Percentiles rank a stretch among this genome's conserved stretches.
These are phyloP conservation scores for Iselma pallidipennis DNA, from an alignment of 2,888 invertebrate species.

Conservation along the genomic window DNA sequence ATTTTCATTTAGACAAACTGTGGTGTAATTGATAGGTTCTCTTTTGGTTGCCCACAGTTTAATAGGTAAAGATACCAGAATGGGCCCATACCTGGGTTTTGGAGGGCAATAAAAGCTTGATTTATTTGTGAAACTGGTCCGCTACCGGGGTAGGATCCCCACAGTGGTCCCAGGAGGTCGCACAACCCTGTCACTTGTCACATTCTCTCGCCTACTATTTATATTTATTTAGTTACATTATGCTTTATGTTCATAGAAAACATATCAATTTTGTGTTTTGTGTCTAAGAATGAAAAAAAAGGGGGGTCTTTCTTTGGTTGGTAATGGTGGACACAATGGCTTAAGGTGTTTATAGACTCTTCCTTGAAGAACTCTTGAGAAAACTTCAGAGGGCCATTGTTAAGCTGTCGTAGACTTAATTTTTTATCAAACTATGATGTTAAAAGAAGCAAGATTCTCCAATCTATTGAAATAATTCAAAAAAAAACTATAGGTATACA, in stretches of 20 bases:
- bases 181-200: conserved; percentile 50
- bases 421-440: neutral
- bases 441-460: neutral
- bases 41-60: conserved; percentile 17
- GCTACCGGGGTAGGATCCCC: conserved; percentile 42
- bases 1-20: neutral
- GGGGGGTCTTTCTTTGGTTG: conserved; percentile 32
- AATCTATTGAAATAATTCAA: neutral
- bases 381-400: conserved; percentile 4
- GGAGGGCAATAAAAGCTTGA: conserved; percentile 43
- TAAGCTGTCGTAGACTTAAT: neutral
- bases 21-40: conserved; percentile 18
- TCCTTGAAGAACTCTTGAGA: conserved; percentile 12
- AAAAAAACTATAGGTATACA: neutral
- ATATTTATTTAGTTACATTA: conserved; percentile 47
- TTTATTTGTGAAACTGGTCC: conserved; percentile 44
- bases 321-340: conserved; percentile 33
- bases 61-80: conserved; percentile 21
- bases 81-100: conserved; percentile 36
- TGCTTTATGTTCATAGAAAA: conserved; percentile 43
- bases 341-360: conserved; percentile 37
- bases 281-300: conserved; percentile 16
- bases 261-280: conserved; percentile 40
- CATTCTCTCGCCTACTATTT: conserved; percentile 49
- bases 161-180: conserved; percentile 43